Base-by-base conservation (phyloP, 2,113 vertebrate genomes). In the Psammodynastes pulverulentus region DNA sequence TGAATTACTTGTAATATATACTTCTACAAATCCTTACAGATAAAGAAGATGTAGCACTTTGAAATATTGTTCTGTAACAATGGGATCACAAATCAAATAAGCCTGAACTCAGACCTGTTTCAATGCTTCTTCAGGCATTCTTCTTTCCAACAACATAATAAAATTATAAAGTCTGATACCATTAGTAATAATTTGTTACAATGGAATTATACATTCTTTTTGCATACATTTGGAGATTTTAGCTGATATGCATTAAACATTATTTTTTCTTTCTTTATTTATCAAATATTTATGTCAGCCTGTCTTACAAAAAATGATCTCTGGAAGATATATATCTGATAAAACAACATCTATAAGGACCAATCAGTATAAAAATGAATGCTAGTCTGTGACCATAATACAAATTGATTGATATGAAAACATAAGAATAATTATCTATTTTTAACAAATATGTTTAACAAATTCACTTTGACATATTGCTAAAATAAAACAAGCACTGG, bases 201-300 rank as follows among this genome's bases (percentile, higher is more conserved):
- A 72, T 26, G 26, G 88, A 89, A 89, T 49, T n/a, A 21, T 87
- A 48, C 10, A 88, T 92, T 85, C 52, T 85, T 53, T 89, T 49
- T 89, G 89, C 89, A 45, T 43, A 26, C 72, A 54, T 26, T 53
- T 92, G 88, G 89, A 88, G 51, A 46, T 92, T 86, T 92, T 58
- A 92, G 79, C 26, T 62, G 45, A 23, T 48, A 62, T 67, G 45
- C 34, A 79, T n/a, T 79, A 89, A 45, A 88, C 15, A 12, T 45
- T n/a, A 86, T 84, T 13, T 13, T 24, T 85, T 62, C 15, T 92
- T 92, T 92, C 8, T 48, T 48, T 48, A 48, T 48, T 48, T 48
- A 48, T 48, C 8, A 48, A 48, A 48, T 48, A 48, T 8, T 48
- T 48, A 48, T 48, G 8, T 9, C 8, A 48, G 8, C 8, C 8